Percentiles rank a stretch among this genome's conserved stretches.
These are phyloP conservation scores for Thereva unica DNA, from an alignment of 2,888 invertebrate species.

Conservation along the genomic window DNA sequence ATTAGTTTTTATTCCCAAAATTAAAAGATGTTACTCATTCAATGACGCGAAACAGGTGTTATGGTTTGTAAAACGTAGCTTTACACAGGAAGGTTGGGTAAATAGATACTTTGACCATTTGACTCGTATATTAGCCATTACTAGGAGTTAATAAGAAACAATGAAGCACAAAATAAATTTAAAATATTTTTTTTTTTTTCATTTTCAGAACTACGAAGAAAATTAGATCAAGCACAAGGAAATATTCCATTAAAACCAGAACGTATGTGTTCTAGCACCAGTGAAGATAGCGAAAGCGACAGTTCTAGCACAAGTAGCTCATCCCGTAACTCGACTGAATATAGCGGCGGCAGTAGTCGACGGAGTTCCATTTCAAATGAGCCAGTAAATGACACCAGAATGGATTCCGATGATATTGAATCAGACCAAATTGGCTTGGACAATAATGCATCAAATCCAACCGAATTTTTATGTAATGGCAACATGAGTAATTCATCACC, in stretches of 20 bases:
- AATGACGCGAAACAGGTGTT: too few species aligned
- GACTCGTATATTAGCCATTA: too few species aligned
- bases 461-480: neutral
- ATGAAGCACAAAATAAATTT: too few species aligned
- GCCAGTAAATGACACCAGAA: constrained; percentile 31
- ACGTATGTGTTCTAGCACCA: constrained; percentile 45
- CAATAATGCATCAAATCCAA: neutral
- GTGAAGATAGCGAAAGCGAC: constrained; percentile 63
- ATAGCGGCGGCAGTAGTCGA: constrained; percentile 59
- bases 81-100: too few species aligned
- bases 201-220: constrained; percentile 53
- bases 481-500: constrained; percentile 1
- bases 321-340: constrained; percentile 45
- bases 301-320: constrained; percentile 53
- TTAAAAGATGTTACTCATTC: too few species aligned
- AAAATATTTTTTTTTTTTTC: neutral
- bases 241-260: constrained; percentile 44
- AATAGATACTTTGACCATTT: too few species aligned
- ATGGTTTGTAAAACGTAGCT: too few species aligned
- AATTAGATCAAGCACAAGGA: constrained; percentile 51
- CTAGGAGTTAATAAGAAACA: too few species aligned
- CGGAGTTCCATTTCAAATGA: constrained; percentile 47
- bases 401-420: constrained; percentile 39
- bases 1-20: too few species aligned
- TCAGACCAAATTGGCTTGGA: neutral